A percentile compares a stretch with the other conserved stretches of the same genome.
phyloP scores from a whole-genome alignment of 1,140 invertebrate genomes.

The Meteorus sp. region DNA sequence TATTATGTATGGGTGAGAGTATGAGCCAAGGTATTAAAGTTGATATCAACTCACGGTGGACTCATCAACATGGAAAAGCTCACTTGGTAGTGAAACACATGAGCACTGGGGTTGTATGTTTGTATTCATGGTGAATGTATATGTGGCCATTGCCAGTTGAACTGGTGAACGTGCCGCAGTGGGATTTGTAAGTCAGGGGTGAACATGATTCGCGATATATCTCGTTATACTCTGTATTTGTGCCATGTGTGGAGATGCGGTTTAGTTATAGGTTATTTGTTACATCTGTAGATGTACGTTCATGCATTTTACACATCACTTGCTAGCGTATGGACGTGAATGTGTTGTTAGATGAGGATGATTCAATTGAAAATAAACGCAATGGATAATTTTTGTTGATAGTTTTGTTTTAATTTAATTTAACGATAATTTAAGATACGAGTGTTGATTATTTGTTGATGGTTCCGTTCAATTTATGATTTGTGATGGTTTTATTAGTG shows the following conservation, averaged over 20 bases:
- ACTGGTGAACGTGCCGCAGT: conserved; percentile 20
- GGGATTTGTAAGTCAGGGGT: conserved; percentile 26
- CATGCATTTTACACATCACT: neutral
- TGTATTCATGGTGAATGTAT: too few species aligned
- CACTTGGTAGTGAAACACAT: neutral
- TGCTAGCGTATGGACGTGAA: too few species aligned
- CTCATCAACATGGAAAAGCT: conserved; percentile 14
- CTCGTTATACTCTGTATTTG: neutral
- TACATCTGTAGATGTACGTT: conserved; percentile 2
- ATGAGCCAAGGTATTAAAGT: neutral
- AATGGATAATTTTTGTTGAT: neutral
- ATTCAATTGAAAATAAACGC: too few species aligned
- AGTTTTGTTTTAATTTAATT: too few species aligned
- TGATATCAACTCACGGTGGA: neutral
- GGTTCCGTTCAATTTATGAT: too few species aligned
- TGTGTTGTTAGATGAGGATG: too few species aligned
- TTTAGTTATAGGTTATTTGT: conserved; percentile 20
- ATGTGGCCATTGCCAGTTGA: conserved; percentile 13
- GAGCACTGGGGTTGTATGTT: neutral
- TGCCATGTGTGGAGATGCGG: conserved; percentile 7
- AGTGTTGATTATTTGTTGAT: too few species aligned
- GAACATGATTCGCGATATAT: conserved; percentile 22
- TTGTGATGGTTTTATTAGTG: too few species aligned
- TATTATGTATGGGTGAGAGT: too few species aligned
- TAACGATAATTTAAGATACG: too few species aligned